Base-by-base conservation (phyloP, 2,888 invertebrate genomes). In the Oscheius onirici region DNA sequence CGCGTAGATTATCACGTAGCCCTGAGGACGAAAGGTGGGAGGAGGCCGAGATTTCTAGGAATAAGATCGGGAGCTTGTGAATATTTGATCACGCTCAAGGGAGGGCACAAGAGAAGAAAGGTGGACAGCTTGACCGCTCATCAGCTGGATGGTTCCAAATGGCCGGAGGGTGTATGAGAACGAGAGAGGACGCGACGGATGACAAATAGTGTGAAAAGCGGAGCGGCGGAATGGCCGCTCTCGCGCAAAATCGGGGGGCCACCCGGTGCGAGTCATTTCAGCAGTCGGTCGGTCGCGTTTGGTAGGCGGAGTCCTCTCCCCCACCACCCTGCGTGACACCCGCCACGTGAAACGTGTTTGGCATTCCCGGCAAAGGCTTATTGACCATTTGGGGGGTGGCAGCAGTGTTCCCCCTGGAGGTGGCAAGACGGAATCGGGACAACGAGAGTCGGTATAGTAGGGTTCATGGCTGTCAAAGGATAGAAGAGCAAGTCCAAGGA, bases 271-370 rank as follows among this genome's bases (percentile, higher is more conserved):
- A 63, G 63, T 63, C 63, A 63, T 63, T n/a, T 63, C 63, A 63
- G 49, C 24, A 63, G 63, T 63, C 63, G 46, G 60, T 22, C 22
- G 54, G 13, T 34, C 61, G 28, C 40, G 63, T 17, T 24, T 49
- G 24, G 58, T n/a, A 46, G 63, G 63, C 49, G 63, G 63, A 26
- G 63, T 26, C 24, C 34, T 34, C 34, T 34, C 34, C 34, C 8
- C 34, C 34, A 3, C 34, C 34, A 34, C 34, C 8, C 34, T 34
- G 63, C 46, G 63, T 49, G 46, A 63, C 63, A 46, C 44, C 13
- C 13, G n/a, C 43, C 61, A 63, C 63, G 63, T 63, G 63, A 63
- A 63, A 63, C 63, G 63, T 63, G 63, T 63, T 63, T 63, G 63
- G 63, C 63, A 63, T 63, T 63, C 63, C 28, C 63, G 46, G 49